Evolutionary conservation across 2,113 vertebrate species (phyloP), one percentile per base, ranked within the genome.

Genomic region (Semnopithecus entellus): DNA sequence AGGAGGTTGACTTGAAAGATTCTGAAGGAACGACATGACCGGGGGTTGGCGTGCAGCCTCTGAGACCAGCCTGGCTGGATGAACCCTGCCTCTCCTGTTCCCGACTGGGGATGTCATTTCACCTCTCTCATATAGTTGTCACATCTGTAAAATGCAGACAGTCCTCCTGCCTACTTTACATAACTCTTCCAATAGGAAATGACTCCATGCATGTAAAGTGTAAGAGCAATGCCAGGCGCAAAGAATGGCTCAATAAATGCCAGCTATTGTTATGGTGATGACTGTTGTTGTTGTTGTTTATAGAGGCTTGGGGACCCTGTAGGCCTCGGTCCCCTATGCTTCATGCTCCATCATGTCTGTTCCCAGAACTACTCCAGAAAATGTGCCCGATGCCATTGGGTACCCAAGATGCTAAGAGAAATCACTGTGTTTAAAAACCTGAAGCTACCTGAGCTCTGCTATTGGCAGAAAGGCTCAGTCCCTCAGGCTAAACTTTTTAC

Each of bases 261-360:
- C 5, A n/a, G 22, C 25, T 23, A 27, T 57, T n/a, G 5, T 12
- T 32, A 27, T 55, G 38, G 40, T 4, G 30, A 38, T 45, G 35
- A 20, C 23, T 9, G 1, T 3, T 2, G 8, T 5, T 45, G 5
- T 6, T 50, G 1, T 5, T 7, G 25, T 16, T n/a, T 32, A 40
- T 45, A 66, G 57, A 78, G 75, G 32, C n/a, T 1, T 43, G 30
- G 32, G 82, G 32, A 48, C 50, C 0, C 3, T 1, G 1, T 4
- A 79, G 4, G 27, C 50, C 75, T 57, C 14, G 11, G 88, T 10
- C 25, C 61, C 38, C 4, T 11, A 0, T 0, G 5, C 10, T 25
- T 14, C 55, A 25, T 57, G 20, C 25, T 20, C 8, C 38, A 40
- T 0, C 68, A 1, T 72, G 50, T 14, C 25, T 30, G 5, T 40